These are phyloP conservation scores for Proisotoma minuta DNA, from an alignment of 2,888 invertebrate genomes.

Conservation along the genomic window DNA sequence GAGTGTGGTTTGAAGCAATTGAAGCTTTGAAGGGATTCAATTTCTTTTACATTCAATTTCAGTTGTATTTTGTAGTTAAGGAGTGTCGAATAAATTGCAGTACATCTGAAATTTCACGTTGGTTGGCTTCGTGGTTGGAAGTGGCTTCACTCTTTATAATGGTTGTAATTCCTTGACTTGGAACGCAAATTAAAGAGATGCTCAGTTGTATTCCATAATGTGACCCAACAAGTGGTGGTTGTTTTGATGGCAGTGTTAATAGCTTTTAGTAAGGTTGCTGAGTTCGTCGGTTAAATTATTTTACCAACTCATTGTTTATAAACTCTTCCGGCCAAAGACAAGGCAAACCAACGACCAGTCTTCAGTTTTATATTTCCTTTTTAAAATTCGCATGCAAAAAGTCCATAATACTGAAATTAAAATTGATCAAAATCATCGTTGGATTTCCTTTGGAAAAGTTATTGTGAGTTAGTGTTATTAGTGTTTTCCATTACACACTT, in stretches of 20 bases:
- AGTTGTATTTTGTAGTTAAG: background rate
- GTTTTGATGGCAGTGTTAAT: background rate
- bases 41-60: background rate
- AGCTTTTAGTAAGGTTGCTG: background rate
- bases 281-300: conserved; percentile 13
- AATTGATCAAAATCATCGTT: no score
- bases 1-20: background rate
- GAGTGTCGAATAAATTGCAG: conserved; percentile 1
- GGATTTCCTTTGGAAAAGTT: no score
- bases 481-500: no score
- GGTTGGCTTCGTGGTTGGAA: conserved; percentile 1
- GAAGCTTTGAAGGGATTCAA: background rate
- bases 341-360: no score
- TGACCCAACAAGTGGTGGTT: no score
- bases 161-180: background rate
- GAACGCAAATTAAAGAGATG: background rate
- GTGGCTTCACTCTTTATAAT: conserved; percentile 2
- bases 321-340: no score
- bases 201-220: background rate
- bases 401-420: no score
- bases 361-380: no score
- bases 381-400: no score
- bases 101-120: conserved; percentile 13
- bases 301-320: background rate
- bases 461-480: no score